Evolutionary conservation across 2,888 invertebrate genomes (phyloP).

Genomic region (Prionchulus punctatus): DNA sequence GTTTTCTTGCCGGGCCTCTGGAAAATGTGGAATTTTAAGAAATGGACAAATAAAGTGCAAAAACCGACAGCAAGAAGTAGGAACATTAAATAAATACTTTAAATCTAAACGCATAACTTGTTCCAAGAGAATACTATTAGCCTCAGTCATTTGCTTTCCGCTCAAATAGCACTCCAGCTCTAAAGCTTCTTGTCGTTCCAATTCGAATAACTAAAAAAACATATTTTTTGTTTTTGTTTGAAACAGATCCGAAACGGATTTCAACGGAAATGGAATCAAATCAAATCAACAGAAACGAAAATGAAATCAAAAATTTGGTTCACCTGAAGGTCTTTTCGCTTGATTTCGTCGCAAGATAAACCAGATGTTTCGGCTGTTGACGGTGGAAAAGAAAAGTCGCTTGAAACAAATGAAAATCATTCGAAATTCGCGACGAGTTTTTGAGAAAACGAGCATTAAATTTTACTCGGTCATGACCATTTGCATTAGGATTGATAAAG

Average conservation of each 20-base stretch:
- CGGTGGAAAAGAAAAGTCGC: background rate
- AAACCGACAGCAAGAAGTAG: background rate
- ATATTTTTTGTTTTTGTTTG: too few species aligned
- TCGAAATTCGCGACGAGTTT: background rate
- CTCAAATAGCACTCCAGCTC: constrained; percentile 83
- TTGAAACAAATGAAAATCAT: background rate
- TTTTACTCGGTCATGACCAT: constrained; percentile 81
- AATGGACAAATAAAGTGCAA: background rate
- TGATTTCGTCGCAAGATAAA: too few species aligned
- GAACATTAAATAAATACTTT: constrained; percentile 18
- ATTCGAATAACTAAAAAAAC: constrained; percentile 44
- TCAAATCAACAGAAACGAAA: too few species aligned
- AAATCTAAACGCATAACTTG: constrained; percentile 73
- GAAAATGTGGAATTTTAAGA: constrained; percentile 1
- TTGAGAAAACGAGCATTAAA: background rate
- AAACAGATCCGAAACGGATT: too few species aligned
- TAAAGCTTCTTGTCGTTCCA: constrained; percentile 60
- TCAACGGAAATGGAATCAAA: too few species aligned
- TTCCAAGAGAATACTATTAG: constrained; percentile 63
- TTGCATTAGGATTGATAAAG: constrained; percentile 73
- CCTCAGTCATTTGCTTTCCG: constrained; percentile 63
- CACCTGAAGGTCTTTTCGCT: too few species aligned
- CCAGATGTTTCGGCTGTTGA: too few species aligned
- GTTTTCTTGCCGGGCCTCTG: constrained; percentile 59
- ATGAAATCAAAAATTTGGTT: too few species aligned